Evolutionary conservation across 2,797 vertebrate species (phyloP), one percentile per base, ranked within the genome.

Genomic region (Rhabdomys pumilio): DNA sequence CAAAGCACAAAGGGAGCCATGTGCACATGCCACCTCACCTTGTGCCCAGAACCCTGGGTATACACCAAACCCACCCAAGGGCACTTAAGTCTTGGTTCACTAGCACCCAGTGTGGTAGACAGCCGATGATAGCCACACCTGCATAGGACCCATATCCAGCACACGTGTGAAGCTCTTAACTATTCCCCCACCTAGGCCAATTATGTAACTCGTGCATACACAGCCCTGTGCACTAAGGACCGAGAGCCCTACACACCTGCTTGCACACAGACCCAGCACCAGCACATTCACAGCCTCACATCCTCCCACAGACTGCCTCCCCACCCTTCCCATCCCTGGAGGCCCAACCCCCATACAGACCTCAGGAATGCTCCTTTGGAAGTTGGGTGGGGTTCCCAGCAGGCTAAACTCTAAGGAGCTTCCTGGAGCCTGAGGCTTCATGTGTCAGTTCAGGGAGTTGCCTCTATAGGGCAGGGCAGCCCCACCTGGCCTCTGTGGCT

Each of bases 341-440:
- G 85, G 94, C 94, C 85, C 93, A 96, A 76, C 96, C 96, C 95
- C 95, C 90, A 53, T n/a, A 15, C 63, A 97, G 93, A 97, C 93
- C 94, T 98, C 97, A 96, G 96, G 97, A 97, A 97, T 97, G 96
- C 97, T 98, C 98, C 94, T 92, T 84, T 93, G 92, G 97, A 97
- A 96, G 97, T 1, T 95, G 97, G 98, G 98, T 97, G 98, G 96
- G 96, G 97, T 96, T 96, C 97, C 90, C 59, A 92, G 96, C 96
- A 96, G 96, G 95, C 97, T 67, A 76, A 86, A 92, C 90, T 96
- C 96, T 85, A 89, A 96, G 95, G 95, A 97, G 97, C 97, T 98
- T 96, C 95, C 97, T 96, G 92, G 92, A 93, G 92, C 96, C 97
- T 0, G 8, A 95, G 97, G 96, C 95, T 96, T 94, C 85, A n/a